Percentiles rank a stretch among this genome's conserved stretches.
These are phyloP conservation scores for Lutjanus erythropterus DNA, from an alignment of 2,113 vertebrate species.

Conservation along the genomic window DNA sequence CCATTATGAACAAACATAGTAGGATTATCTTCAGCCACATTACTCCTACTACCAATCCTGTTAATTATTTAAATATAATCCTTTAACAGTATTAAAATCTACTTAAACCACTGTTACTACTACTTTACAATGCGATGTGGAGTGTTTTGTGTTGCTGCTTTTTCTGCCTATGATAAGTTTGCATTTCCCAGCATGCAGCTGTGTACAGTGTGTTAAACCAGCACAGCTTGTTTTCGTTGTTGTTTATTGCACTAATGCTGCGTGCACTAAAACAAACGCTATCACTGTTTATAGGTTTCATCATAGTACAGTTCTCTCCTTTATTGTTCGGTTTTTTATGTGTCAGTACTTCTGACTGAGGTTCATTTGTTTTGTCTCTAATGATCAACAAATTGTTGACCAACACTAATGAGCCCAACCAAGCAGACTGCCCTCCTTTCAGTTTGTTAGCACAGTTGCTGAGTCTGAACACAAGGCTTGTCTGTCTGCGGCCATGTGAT, in stretches of 20 bases:
- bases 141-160: not conserved
- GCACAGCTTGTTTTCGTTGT: not conserved
- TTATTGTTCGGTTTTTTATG: not conserved
- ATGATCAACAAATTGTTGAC: constrained; percentile 64
- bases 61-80: not conserved
- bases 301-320: not conserved
- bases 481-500: constrained; percentile 53
- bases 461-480: constrained; percentile 62
- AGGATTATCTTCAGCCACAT: not conserved
- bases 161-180: not conserved
- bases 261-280: not conserved
- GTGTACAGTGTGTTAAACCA: not conserved
- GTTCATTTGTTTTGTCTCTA: constrained; percentile 36
- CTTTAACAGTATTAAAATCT: not conserved
- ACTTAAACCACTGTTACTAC: not conserved
- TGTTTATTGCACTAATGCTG: not conserved
- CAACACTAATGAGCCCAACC: constrained; percentile 55
- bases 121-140: rapidly evolving
- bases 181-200: not conserved
- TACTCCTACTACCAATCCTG: not conserved
- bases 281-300: not conserved
- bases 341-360: not conserved
- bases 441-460: constrained; percentile 56
- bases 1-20: not conserved
- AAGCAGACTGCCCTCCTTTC: constrained; percentile 68